These are phyloP conservation scores for Apodemus speciosus DNA, from an alignment of 2,113 vertebrate species.

Conservation along the genomic window DNA sequence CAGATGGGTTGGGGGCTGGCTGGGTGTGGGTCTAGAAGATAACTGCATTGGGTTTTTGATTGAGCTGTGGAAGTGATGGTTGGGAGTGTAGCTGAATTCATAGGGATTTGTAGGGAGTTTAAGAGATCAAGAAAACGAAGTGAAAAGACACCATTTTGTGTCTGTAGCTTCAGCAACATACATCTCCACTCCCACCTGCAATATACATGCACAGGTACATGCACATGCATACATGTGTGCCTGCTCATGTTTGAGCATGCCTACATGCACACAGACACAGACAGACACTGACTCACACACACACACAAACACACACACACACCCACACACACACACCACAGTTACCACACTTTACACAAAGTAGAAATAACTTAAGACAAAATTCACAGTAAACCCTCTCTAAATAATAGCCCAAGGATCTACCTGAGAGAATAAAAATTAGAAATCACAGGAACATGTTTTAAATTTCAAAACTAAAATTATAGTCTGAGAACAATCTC, in stretches of 20 bases:
- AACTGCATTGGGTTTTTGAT: conserved; percentile 2
- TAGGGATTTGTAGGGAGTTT: conserved; percentile 11
- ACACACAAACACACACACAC: not conserved
- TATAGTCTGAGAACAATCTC: not conserved
- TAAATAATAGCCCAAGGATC: not conserved
- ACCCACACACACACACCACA: not conserved
- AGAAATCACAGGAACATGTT: not conserved
- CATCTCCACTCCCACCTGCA: not conserved
- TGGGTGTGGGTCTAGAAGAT: not conserved
- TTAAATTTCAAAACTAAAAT: not conserved
- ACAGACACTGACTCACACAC: not conserved
- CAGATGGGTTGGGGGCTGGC: not conserved
- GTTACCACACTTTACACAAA: not conserved
- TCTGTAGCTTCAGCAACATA: not conserved
- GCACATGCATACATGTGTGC: no score
- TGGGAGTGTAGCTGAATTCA: not conserved
- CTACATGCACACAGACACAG: no score
- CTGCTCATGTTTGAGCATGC: no score
- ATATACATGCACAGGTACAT: not conserved
- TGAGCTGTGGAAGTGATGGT: conserved; percentile 42
- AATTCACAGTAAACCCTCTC: not conserved
- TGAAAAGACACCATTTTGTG: not conserved
- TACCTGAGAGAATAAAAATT: not conserved
- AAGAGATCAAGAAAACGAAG: conserved; percentile 50
- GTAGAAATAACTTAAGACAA: not conserved